Conservation (phyloP, 2,113 vertebrate species). For the Gadus macrocephalus region DNA sequence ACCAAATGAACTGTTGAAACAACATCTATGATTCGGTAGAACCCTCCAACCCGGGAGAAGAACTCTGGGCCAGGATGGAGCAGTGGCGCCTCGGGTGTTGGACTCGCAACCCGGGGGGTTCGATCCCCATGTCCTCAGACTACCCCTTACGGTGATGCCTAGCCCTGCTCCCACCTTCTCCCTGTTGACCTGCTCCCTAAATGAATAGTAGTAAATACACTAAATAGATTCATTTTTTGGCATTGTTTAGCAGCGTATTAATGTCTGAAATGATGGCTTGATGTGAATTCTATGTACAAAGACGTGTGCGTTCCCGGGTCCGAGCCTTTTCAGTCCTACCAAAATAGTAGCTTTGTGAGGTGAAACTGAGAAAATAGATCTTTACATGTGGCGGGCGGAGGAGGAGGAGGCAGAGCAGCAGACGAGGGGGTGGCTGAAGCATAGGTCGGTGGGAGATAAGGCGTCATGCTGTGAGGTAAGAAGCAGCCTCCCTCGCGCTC, state of each 20-base stretch:
- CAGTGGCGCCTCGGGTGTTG: too few species aligned
- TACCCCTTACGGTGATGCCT: too few species aligned
- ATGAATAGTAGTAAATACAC: slow-evolving; percentile 42
- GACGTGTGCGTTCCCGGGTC: slow-evolving; percentile 45
- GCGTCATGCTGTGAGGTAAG: slow-evolving; percentile 90
- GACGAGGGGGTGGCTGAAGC: slow-evolving; percentile 59
- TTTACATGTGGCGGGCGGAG: slow-evolving; percentile 42
- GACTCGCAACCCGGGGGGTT: too few species aligned
- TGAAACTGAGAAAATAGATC: slow-evolving; percentile 70
- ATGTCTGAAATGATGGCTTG: slow-evolving; percentile 72
- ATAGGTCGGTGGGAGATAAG: slow-evolving; percentile 78
- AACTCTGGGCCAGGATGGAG: slow-evolving; percentile 15
- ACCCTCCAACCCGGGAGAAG: slow-evolving; percentile 26
- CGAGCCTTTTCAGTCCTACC: slow-evolving; percentile 61
- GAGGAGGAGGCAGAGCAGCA: slow-evolving; percentile 39
- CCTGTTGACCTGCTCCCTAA: slow-evolving; percentile 5
- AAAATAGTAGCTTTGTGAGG: slow-evolving; percentile 69
- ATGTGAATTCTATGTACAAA: slow-evolving; percentile 61
- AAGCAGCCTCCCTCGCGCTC: slow-evolving; percentile 35
- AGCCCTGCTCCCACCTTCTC: too few species aligned
- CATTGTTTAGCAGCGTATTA: slow-evolving; percentile 76
- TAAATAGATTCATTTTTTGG: slow-evolving; percentile 69
- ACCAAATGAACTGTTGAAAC: slow-evolving; percentile 44
- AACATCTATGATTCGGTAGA: slow-evolving; percentile 37
- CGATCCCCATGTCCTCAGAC: too few species aligned